phyloP scores from a whole-genome alignment of 2,113 vertebrate genomes.

The Capra hircus region DNA sequence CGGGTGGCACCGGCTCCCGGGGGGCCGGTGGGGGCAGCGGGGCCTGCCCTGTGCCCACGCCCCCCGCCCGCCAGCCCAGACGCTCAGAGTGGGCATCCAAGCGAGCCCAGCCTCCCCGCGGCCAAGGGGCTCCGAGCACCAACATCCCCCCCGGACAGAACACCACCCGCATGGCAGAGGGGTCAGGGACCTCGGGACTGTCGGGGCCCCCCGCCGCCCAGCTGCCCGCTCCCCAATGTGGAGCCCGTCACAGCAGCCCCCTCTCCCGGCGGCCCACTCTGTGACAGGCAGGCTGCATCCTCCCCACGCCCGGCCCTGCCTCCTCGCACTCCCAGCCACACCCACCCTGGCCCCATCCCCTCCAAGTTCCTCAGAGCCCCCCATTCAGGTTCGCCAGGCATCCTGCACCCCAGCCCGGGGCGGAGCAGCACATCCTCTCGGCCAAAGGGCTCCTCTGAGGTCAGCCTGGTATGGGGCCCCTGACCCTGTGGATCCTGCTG shows the following conservation, averaged over 20 bases:
- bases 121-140: not conserved
- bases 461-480: not conserved
- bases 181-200: not conserved
- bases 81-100: not conserved
- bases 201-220: accelerated
- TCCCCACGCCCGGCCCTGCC: not conserved
- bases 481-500: accelerated
- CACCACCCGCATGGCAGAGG: not conserved
- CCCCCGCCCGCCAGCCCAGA: accelerated
- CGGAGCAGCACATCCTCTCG: accelerated
- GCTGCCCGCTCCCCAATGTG: accelerated
- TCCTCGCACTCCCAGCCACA: accelerated
- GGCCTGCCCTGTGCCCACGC: not conserved
- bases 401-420: not conserved
- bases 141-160: not conserved
- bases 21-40: accelerated
- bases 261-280: accelerated
- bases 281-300: accelerated
- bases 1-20: accelerated
- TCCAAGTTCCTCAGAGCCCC: not conserved
- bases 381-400: not conserved
- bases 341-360: not conserved
- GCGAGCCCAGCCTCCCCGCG: not conserved
- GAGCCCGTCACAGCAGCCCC: not conserved
- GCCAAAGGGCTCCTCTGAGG: not conserved